A percentile compares a stretch with the other conserved stretches of the same genome.
These are phyloP conservation scores for Parascotia fuliginaria DNA, from an alignment of 2,888 invertebrate species.

Conservation along the genomic window DNA sequence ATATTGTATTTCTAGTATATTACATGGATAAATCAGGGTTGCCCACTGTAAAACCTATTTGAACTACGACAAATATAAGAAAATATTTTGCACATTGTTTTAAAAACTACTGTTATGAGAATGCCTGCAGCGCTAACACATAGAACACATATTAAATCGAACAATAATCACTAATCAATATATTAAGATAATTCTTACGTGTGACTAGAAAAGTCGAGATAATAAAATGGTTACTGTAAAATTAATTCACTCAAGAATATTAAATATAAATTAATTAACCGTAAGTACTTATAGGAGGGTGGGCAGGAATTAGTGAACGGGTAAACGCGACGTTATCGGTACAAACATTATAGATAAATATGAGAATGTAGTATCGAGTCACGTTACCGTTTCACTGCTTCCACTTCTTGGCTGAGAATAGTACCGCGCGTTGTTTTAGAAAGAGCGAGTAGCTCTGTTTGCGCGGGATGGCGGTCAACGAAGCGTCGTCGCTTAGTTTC, in stretches of 20 bases:
- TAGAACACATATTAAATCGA: constrained; percentile 14
- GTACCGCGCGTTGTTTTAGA: constrained; percentile 79
- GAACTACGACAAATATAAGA: not conserved
- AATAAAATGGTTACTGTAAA: constrained; percentile 27
- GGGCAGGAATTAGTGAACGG: constrained; percentile 63
- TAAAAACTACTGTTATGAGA: not conserved
- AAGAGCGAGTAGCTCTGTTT: constrained; percentile 83
- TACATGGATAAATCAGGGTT: not conserved
- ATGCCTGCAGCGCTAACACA: constrained; percentile 6
- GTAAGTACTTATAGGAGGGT: constrained; percentile 64
- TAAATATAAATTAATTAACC: constrained; percentile 45
- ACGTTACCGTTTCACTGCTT: constrained; percentile 62
- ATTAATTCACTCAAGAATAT: constrained; percentile 45
- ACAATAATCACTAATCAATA: constrained; percentile 5
- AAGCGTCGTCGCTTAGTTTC: constrained; percentile 28
- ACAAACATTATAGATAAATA: constrained; percentile 9
- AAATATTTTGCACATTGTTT: not conserved
- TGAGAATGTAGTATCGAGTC: not conserved
- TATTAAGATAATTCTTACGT: constrained; percentile 18
- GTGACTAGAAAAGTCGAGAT: constrained; percentile 41
- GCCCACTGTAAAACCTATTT: not conserved
- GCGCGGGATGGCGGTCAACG: constrained; percentile 51
- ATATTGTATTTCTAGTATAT: not conserved
- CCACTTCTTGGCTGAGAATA: constrained; percentile 85
- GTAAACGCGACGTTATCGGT: constrained; percentile 48